Conservation (phyloP, 2,888 invertebrate species). For the Deroplatys truncata region DNA sequence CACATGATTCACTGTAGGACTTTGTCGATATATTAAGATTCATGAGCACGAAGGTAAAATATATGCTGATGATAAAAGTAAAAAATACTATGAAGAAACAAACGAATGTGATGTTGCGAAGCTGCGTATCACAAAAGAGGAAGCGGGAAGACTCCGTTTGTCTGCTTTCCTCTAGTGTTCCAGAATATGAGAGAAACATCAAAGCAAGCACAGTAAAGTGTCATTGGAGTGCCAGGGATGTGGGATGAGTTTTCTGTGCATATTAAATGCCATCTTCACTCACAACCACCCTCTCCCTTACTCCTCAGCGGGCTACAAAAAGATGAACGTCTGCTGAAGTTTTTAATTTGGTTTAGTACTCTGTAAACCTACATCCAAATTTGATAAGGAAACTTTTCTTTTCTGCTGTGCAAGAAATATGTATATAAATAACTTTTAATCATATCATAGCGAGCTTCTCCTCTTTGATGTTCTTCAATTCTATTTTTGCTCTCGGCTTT, state of each 20-base stretch:
- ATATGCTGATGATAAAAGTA: background rate
- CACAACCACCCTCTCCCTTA: background rate
- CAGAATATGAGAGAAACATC: background rate
- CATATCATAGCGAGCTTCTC: background rate
- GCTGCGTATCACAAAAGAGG: background rate
- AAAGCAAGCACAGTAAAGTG: background rate
- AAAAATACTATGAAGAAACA: background rate
- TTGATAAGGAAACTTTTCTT: background rate
- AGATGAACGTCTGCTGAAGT: background rate
- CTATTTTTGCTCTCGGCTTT: background rate
- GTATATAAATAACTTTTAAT: conserved; percentile 11
- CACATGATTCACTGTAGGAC: too few relatives aligned
- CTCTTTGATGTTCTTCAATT: background rate
- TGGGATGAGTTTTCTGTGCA: background rate
- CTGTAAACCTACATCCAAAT: background rate
- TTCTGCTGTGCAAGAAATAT: background rate
- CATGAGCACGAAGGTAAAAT: background rate
- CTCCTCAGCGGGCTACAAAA: background rate
- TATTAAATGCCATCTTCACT: background rate
- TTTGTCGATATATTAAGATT: background rate
- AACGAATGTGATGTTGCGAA: background rate
- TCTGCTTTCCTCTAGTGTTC: background rate
- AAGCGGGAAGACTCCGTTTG: background rate
- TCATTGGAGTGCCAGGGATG: background rate
- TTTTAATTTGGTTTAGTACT: background rate